Percentiles rank a stretch among this genome's conserved stretches.
Evolutionary conservation across 2,113 vertebrate species (phyloP).

Genomic region (Lamprotornis superbus): DNA sequence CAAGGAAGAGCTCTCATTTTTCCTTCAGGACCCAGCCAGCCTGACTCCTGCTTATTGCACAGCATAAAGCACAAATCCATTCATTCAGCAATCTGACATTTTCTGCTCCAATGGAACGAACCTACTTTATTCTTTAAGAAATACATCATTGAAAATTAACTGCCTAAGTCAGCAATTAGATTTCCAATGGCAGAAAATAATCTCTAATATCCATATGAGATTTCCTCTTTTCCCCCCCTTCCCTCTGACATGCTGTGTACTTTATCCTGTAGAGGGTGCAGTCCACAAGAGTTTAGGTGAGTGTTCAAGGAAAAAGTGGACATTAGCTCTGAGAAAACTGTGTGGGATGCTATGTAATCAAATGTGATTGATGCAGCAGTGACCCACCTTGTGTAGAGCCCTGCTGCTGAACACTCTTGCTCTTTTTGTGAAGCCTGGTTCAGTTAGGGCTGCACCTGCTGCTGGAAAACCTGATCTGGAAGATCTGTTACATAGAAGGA

Average conservation of each 20-base stretch:
- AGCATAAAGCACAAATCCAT: background rate
- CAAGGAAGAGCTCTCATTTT: background rate
- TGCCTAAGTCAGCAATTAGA: background rate
- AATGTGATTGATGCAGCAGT: background rate
- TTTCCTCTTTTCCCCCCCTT: background rate
- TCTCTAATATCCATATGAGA: background rate
- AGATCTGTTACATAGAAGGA: background rate
- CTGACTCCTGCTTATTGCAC: background rate
- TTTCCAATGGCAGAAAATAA: background rate
- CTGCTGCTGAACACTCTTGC: background rate
- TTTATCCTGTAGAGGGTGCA: constrained; percentile 30
- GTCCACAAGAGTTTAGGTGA: background rate
- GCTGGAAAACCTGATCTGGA: background rate
- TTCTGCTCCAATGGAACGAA: background rate
- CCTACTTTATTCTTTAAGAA: background rate
- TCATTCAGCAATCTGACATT: background rate
- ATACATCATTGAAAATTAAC: background rate
- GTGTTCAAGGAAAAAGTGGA: background rate
- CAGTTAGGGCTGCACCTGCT: background rate
- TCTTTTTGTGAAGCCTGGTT: background rate
- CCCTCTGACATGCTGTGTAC: background rate
- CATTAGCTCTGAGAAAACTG: background rate
- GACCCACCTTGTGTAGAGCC: background rate
- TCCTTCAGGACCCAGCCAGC: background rate
- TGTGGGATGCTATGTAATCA: accelerated